A percentile compares a stretch with the other conserved stretches of the same genome.
These are phyloP conservation scores for Valencia hispanica DNA, from an alignment of 2,797 vertebrate genomes.

Conservation along the genomic window DNA sequence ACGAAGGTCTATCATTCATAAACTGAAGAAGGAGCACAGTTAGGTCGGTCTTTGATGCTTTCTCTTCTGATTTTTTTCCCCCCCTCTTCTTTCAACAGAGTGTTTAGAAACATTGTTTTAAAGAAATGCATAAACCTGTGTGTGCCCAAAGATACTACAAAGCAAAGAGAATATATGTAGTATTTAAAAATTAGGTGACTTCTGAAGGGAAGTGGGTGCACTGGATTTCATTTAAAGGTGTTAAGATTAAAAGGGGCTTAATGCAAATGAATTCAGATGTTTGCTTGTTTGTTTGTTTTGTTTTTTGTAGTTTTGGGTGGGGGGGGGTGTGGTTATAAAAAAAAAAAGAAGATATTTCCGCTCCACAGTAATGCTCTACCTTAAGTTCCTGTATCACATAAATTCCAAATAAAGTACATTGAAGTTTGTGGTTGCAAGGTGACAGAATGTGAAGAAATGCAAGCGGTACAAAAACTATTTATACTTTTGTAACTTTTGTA, in stretches of 20 bases:
- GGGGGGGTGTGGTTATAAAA: no score
- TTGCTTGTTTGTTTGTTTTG: no score
- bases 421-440: background rate
- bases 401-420: background rate
- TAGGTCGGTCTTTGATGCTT: conserved; percentile 47
- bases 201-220: background rate
- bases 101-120: conserved; percentile 21
- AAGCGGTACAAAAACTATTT: background rate
- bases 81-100: background rate
- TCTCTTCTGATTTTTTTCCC: conserved; percentile 21
- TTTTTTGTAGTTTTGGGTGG: no score
- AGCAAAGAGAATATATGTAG: background rate
- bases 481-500: background rate
- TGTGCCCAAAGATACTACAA: background rate
- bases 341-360: background rate
- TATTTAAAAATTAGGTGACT: background rate
- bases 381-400: background rate
- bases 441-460: background rate
- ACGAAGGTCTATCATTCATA: conserved; percentile 58
- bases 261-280: background rate
- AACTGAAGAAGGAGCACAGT: conserved; percentile 50
- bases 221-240: background rate
- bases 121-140: background rate
- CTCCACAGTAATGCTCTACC: background rate
- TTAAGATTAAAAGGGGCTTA: background rate